Evolutionary conservation across 2,797 vertebrate genomes (phyloP).

Genomic region (Peromyscus nudipes): DNA sequence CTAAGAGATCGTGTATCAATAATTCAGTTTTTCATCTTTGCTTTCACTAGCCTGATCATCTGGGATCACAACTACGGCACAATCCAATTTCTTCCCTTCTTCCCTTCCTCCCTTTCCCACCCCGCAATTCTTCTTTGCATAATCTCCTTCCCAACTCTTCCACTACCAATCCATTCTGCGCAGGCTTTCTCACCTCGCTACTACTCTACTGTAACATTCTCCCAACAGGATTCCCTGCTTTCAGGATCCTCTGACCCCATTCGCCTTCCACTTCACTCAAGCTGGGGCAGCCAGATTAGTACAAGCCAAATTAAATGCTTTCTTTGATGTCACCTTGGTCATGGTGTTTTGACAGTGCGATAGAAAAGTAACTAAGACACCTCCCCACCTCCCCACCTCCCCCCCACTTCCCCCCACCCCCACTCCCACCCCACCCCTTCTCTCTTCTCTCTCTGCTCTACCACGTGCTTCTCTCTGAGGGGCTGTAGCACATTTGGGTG

Average conservation of each 20-base stretch:
- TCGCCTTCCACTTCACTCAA: not conserved
- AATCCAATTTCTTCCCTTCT: not conserved
- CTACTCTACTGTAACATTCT: not conserved
- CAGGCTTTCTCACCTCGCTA: not conserved
- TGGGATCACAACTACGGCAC: not conserved
- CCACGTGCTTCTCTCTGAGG: not conserved
- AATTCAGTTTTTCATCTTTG: conserved; percentile 61
- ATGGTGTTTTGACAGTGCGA: not conserved
- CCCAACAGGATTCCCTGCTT: not conserved
- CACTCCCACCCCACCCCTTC: too few relatives aligned
- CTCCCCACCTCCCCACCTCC: too few relatives aligned
- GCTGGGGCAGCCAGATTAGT: not conserved
- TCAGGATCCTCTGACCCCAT: not conserved
- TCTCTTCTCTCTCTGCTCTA: not conserved
- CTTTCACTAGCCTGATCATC: conserved; percentile 9
- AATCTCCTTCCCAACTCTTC: not conserved
- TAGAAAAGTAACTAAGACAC: too few relatives aligned
- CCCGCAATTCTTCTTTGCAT: not conserved
- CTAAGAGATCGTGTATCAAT: not conserved
- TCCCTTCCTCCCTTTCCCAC: not conserved
- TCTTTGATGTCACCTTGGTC: not conserved
- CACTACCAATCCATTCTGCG: not conserved
- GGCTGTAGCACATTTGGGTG: not conserved
- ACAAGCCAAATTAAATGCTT: not conserved
- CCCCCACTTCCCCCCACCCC: too few relatives aligned